Evolutionary conservation across 2,797 vertebrate species (phyloP).

Genomic region (Spea hammondii): DNA sequence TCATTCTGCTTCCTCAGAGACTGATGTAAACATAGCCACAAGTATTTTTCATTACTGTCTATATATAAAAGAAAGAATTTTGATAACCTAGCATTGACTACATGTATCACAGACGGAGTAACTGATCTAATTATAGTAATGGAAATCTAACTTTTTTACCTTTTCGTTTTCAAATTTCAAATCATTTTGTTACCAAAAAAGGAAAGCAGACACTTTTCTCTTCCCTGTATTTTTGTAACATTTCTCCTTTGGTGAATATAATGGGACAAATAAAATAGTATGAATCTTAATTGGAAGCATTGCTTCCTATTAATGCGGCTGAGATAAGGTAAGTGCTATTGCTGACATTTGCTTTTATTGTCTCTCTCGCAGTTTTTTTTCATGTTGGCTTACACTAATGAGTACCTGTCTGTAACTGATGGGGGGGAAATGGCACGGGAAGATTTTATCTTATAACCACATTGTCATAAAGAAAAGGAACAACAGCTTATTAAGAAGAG

Average conservation of each 20-base stretch:
- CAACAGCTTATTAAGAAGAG: conserved; percentile 32
- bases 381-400: conserved; percentile 27
- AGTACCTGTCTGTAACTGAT: conserved; percentile 34
- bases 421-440: conserved; percentile 24
- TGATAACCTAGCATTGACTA: too few species aligned
- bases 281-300: conserved; percentile 11
- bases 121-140: not conserved
- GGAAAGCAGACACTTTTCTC: not conserved
- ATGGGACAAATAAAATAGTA: conserved; percentile 18
- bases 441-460: conserved; percentile 18
- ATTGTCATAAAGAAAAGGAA: conserved; percentile 11
- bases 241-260: not conserved
- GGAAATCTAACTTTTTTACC: not conserved
- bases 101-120: too few species aligned
- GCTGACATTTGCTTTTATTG: conserved; percentile 46
- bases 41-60: too few species aligned
- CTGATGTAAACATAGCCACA: too few species aligned
- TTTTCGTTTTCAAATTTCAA: not conserved
- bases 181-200: not conserved
- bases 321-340: conserved; percentile 10
- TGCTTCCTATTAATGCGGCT: conserved; percentile 8
- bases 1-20: too few species aligned
- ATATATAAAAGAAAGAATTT: too few species aligned
- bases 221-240: not conserved
- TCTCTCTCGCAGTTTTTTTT: conserved; percentile 17